A percentile compares a stretch with the other conserved stretches of the same genome.
phyloP scores from a whole-genome alignment of 2,797 vertebrate species.

The Saxicola maurus region DNA sequence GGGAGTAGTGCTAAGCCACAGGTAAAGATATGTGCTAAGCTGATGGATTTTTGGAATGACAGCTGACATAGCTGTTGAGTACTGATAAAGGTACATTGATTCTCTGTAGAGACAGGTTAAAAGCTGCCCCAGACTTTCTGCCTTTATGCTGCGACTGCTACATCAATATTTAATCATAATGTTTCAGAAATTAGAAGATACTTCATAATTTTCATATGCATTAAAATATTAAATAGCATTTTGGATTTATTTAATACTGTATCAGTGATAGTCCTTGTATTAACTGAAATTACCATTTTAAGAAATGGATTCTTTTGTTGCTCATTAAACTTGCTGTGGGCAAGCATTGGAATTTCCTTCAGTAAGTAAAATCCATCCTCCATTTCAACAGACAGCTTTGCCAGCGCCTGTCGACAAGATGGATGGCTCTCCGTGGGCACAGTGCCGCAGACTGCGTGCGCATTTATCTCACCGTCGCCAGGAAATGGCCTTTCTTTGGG shows the following conservation, averaged over 20 bases:
- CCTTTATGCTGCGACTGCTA: not conserved
- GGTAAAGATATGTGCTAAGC: not conserved
- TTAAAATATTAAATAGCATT: not conserved
- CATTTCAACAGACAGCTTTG: constrained; percentile 81
- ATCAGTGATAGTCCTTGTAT: not conserved
- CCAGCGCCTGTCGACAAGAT: constrained; percentile 87
- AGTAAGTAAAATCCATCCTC: not conserved
- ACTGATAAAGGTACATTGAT: constrained; percentile 42
- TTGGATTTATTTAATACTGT: not conserved
- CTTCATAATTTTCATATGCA: not conserved
- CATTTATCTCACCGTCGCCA: constrained; percentile 92
- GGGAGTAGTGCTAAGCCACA: not conserved
- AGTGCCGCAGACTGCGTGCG: constrained; percentile 86
- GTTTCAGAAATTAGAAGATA: not conserved
- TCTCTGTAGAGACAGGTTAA: not conserved
- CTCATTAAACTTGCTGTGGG: not conserved
- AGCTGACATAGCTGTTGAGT: constrained; percentile 16
- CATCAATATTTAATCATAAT: constrained; percentile 27
- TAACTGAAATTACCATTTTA: not conserved
- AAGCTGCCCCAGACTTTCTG: not conserved
- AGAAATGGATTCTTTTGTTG: not conserved
- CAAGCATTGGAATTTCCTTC: constrained; percentile 22
- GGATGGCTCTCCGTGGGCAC: constrained; percentile 90
- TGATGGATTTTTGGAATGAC: constrained; percentile 36
- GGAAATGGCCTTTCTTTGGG: constrained; percentile 95